Percentiles rank a stretch among this genome's conserved stretches.
Conservation (phyloP, 1,140 invertebrate species). For the Archivesica marissinica region DNA sequence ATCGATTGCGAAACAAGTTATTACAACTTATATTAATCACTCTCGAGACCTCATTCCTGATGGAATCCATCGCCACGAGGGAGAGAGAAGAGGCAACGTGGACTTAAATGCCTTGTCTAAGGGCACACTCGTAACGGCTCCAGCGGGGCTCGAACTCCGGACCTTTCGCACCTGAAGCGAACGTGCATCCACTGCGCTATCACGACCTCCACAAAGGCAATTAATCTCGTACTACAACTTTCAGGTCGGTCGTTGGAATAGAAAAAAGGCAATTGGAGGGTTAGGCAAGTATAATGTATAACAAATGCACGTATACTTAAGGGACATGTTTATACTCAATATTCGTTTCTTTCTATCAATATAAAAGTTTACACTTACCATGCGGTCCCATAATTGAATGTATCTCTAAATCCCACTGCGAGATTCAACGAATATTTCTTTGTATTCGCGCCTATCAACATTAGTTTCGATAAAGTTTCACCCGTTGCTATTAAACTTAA, state of each 20-base stretch:
- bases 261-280: neutral
- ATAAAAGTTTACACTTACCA: neutral
- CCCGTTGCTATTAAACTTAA: slow-evolving; percentile 9
- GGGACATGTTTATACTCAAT: neutral
- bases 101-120: no score
- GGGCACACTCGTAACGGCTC: no score
- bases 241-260: neutral
- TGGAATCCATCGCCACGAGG: no score
- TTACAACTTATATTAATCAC: no score
- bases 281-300: neutral
- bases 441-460: neutral
- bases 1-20: no score
- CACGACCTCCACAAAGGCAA: no score
- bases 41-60: no score
- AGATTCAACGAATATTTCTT: neutral
- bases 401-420: neutral
- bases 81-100: no score
- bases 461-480: neutral
- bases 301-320: neutral
- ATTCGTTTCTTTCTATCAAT: neutral
- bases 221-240: neutral
- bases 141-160: no score
- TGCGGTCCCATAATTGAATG: neutral
- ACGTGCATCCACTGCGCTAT: no score
- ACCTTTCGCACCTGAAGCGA: no score